Conservation (phyloP, 2,797 vertebrate species). For the Takifugu ocellatus region DNA sequence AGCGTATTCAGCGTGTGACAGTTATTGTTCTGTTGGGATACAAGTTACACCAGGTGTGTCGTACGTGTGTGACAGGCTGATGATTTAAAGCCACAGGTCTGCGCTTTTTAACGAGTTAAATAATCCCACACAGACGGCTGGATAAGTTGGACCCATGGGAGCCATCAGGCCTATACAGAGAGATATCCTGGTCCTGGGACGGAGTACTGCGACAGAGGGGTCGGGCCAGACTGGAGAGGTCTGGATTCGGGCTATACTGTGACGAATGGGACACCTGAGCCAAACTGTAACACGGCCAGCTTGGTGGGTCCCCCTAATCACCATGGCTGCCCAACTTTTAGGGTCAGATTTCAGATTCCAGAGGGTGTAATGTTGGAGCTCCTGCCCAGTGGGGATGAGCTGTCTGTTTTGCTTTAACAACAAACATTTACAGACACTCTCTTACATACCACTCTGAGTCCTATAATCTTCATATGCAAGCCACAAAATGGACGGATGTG, state of each 20-base stretch:
- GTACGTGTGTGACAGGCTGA: constrained; percentile 54
- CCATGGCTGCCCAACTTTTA: constrained; percentile 59
- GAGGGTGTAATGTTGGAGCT: constrained; percentile 43
- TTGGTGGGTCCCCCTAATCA: constrained; percentile 66
- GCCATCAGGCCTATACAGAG: constrained; percentile 45
- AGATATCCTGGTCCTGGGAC: constrained; percentile 39
- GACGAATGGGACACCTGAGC: constrained; percentile 75
- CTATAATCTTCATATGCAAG: constrained; percentile 21
- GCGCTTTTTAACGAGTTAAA: constrained; percentile 64
- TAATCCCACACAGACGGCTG: constrained; percentile 47
- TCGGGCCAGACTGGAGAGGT: constrained; percentile 20
- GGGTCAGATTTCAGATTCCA: constrained; percentile 68
- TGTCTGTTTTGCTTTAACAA: constrained; percentile 63
- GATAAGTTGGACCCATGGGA: constrained; percentile 68
- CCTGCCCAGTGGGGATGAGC: constrained; percentile 45
- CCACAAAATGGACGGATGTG: constrained; percentile 29
- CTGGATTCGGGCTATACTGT: constrained; percentile 43
- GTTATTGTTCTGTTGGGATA: constrained; percentile 64
- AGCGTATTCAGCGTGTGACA: constrained; percentile 51
- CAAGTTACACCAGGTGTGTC: constrained; percentile 66
- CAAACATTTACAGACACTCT: constrained; percentile 58
- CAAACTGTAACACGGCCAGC: constrained; percentile 69
- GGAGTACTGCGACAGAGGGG: constrained; percentile 30
- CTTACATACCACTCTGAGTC: constrained; percentile 31
- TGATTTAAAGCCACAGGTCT: constrained; percentile 61